These are phyloP conservation scores for Phyllotis vaccarum DNA, from an alignment of 2,797 vertebrate genomes.

Conservation along the genomic window DNA sequence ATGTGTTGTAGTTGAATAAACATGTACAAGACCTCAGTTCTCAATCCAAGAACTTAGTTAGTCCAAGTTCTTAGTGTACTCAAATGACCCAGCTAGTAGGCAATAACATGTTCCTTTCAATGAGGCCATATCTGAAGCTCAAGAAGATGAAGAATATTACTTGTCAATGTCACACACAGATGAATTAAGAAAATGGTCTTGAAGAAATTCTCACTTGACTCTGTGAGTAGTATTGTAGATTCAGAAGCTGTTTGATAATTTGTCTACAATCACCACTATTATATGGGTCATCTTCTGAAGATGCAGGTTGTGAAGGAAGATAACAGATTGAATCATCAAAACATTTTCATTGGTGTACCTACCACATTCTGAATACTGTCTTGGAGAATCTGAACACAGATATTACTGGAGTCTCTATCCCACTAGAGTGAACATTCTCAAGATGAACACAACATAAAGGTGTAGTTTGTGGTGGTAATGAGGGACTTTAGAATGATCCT, in stretches of 20 bases:
- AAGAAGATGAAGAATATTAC: not conserved
- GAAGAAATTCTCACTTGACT: not conserved
- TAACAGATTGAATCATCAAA: not conserved
- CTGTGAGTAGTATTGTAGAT: not conserved
- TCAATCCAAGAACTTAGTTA: not conserved
- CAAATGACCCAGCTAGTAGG: not conserved
- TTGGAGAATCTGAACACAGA: not conserved
- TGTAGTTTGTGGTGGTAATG: not conserved
- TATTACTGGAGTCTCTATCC: not conserved
- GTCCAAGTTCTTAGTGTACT: not conserved
- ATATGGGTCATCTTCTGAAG: not conserved
- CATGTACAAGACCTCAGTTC: not conserved
- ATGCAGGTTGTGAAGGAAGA: not conserved
- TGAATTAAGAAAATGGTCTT: not conserved
- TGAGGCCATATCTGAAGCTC: not conserved
- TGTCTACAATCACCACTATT: not conserved
- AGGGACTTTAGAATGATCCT: not conserved
- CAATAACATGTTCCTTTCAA: not conserved
- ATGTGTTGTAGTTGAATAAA: not conserved
- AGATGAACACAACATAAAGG: not conserved
- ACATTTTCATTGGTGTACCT: not conserved
- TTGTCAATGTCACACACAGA: not conserved
- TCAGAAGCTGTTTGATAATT: not conserved
- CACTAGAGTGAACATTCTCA: not conserved
- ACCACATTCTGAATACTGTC: not conserved